Base-by-base conservation (phyloP, 2,113 vertebrate genomes). In the Pangasianodon hypophthalmus region DNA sequence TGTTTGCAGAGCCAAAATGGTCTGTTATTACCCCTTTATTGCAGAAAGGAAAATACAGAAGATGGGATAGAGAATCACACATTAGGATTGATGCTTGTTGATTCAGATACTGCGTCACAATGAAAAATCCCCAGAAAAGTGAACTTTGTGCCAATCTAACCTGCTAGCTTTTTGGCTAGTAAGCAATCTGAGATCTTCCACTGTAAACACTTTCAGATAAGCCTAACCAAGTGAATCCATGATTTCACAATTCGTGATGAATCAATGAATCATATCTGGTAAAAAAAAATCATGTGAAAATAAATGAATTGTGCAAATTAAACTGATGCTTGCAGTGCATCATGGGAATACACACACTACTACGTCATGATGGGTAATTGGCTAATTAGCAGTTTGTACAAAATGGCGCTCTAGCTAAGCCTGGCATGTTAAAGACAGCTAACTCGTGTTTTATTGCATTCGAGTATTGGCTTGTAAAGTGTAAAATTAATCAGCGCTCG, bases 1-100 rank as follows among this genome's bases (percentile, higher is more conserved):
- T 84, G 64, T 87, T 89, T 83, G 52, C 87, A 67, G 69, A 86
- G 75, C 26, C 73, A 62, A 37, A 46, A 26, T 58, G 58, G 75
- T 56, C 26, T 48, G 26, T 16, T 4, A 82, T 83, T 52, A 60
- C 11, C 44, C 64, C 73, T 86, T 60, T 77, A 75, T 90, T 56
- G 73, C 80, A 77, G 37, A 86, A 44, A 37, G 41, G 9, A 83
- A 58, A 21, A 83, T 37, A n/a, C n/a, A 56, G 26, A 67, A 64
- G 6, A 11, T 4, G 0, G 26, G 44, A 85, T 29, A 67, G 24
- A 48, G 26, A 60, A 37, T 10, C 3, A 13, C 62, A 29, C 26
- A 67, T 29, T 4, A 67, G 62, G 26, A 67, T 29, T n/a, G 24
- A 67, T 67, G 10, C 11, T n/a, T 67, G 37, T 41, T 1, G 18